Conservation (phyloP, 2,797 vertebrate species). For the Ambastaia sidthimunki region DNA sequence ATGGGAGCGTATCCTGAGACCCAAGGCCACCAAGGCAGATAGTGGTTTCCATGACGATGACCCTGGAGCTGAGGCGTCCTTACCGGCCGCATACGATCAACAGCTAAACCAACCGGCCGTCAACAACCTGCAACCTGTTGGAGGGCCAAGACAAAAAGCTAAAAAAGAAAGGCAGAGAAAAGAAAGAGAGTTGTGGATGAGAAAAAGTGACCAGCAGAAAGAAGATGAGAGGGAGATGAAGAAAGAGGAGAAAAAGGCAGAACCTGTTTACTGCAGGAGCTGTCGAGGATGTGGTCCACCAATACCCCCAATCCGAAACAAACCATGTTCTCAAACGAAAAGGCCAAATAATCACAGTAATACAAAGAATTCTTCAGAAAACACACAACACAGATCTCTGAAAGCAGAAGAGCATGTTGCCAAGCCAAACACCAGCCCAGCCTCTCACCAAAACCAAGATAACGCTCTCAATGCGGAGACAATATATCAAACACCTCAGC, state of each 20-base stretch:
- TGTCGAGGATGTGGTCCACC: constrained; percentile 39
- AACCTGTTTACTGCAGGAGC: constrained; percentile 38
- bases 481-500: constrained; percentile 40
- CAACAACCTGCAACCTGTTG: constrained; percentile 74
- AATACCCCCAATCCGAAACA: constrained; percentile 52
- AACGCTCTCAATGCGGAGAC: not conserved
- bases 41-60: constrained; percentile 78
- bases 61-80: constrained; percentile 11
- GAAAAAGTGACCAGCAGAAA: constrained; percentile 27
- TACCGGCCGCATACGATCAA: constrained; percentile 23
- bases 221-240: constrained; percentile 42
- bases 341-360: constrained; percentile 25
- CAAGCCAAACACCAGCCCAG: constrained; percentile 17
- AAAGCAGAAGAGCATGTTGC: constrained; percentile 13
- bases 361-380: constrained; percentile 18
- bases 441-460: constrained; percentile 8
- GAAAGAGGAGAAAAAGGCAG: constrained; percentile 46
- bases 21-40: constrained; percentile 81
- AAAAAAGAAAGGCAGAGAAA: constrained; percentile 36
- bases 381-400: not conserved
- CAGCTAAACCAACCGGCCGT: constrained; percentile 51
- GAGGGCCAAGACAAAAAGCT: constrained; percentile 58
- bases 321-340: constrained; percentile 34
- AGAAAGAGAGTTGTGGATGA: constrained; percentile 31
- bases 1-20: constrained; percentile 81